A percentile compares a stretch with the other conserved stretches of the same genome.
Evolutionary conservation across 2,888 invertebrate genomes (phyloP).

Genomic region (Dascillus cervinus): DNA sequence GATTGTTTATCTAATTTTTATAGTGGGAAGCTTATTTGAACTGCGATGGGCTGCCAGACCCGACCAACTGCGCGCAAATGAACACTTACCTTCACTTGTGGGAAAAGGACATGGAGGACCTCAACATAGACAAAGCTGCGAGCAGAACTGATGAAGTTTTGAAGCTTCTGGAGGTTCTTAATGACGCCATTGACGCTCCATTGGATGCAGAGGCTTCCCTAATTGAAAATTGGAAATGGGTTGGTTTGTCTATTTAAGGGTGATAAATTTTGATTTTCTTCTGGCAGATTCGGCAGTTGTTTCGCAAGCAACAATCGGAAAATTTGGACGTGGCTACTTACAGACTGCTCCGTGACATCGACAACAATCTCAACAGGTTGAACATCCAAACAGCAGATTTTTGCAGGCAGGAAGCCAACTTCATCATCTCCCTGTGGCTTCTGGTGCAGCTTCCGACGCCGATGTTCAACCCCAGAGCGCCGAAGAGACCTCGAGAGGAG

Average conservation of each 20-base stretch:
- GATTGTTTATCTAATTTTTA: constrained; percentile 9
- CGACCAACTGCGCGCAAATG: constrained; percentile 43
- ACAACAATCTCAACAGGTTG: constrained; percentile 40
- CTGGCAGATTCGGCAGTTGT: constrained; percentile 37
- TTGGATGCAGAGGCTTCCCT: constrained; percentile 19
- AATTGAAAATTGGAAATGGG: constrained; percentile 29
- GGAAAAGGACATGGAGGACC: constrained; percentile 39
- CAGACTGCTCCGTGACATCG: constrained; percentile 43
- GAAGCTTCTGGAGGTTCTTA: constrained; percentile 30
- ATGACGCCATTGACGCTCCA: constrained; percentile 30
- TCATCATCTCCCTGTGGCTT: constrained; percentile 44
- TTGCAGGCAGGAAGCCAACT: constrained; percentile 34
- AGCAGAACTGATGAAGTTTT: constrained; percentile 41
- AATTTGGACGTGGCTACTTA: constrained; percentile 47
- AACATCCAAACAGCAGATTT: constrained; percentile 43
- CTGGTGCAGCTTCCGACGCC: constrained; percentile 41
- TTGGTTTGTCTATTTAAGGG: constrained; percentile 5
- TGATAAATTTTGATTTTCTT: neutral
- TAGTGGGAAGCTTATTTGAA: constrained; percentile 49
- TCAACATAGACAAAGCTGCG: constrained; percentile 38
- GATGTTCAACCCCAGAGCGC: constrained; percentile 32
- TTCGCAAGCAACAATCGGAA: constrained; percentile 40
- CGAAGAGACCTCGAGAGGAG: constrained; percentile 41
- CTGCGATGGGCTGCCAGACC: constrained; percentile 50
- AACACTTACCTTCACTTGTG: constrained; percentile 49